Evolutionary conservation across 2,888 invertebrate species (phyloP), one percentile per base, ranked within the genome.

Genomic region (Hofmannophila pseudospretella): DNA sequence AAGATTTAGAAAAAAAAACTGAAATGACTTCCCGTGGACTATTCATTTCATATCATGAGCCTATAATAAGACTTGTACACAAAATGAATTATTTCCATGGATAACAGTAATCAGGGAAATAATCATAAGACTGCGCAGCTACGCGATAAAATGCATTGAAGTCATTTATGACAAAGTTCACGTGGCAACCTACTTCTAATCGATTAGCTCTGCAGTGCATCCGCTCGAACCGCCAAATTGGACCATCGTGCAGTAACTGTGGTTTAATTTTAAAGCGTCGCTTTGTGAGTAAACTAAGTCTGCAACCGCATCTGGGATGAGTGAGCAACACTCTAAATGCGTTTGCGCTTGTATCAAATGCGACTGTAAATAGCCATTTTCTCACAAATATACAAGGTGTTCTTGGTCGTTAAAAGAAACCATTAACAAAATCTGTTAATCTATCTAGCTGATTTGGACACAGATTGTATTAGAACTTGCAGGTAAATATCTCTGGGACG

Each of bases 221-320:
- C 35, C 48, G 50, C 49, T 41, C 32, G 32, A 42, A 41, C 16
- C 5, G 23, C 13, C 25, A 20, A 35, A 39, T 58, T 58, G 47
- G 38, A 55, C 61, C 59, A 51, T 32, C 36, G 29, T 43, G 29
- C 45, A 23, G 46, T 45, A 54, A 58, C 48, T 30, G 52, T 5
- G 16, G 58, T 63, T 67, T 68, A 66, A 71, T 67, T 74, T 66
- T 64, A 70, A 58, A 57, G 45, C 57, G 51, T 57, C 58, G 56
- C 60, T 68, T 70, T 63, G 63, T 62, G 58, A 54, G 54, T 55
- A 63, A 63, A 66, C 60, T 36, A 60, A 55, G 53, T 45, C 51
- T 58, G 60, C 60, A 63, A 58, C 57, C 54, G 58, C 67, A 65
- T 58, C 56, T 59, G 61, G 52, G 55, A 68, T 73, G 77, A 73